These are phyloP conservation scores for Lasaia peninsularis DNA, from an alignment of 1,140 invertebrate genomes.

Conservation along the genomic window DNA sequence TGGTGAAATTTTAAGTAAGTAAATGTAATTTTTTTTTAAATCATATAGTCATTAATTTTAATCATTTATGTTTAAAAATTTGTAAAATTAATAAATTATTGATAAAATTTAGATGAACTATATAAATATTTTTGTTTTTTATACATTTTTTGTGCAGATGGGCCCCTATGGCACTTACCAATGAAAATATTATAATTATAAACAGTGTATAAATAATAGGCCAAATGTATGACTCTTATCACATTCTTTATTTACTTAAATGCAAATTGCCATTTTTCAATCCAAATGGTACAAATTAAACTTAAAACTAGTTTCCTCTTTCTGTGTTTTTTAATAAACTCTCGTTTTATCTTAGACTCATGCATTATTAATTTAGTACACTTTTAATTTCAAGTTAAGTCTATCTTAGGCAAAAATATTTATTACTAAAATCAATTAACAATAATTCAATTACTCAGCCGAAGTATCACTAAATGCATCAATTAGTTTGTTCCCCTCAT, in stretches of 20 bases:
- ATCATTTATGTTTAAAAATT: slow-evolving; percentile 9
- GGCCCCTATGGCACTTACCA: slow-evolving; percentile 5
- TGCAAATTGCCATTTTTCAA: neutral
- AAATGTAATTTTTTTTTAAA: too few relatives aligned
- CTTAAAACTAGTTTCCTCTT: neutral
- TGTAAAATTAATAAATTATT: slow-evolving; percentile 6
- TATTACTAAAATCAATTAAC: neutral
- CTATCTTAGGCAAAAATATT: too few relatives aligned
- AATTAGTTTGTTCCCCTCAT: neutral
- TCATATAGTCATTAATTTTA: too few relatives aligned
- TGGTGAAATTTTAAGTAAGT: slow-evolving; percentile 10
- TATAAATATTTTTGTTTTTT: slow-evolving; percentile 10
- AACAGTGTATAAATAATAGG: neutral
- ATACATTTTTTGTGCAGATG: neutral
- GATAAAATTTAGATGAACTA: slow-evolving; percentile 13
- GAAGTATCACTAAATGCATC: neutral
- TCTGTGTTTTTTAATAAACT: too few relatives aligned
- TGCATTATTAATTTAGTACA: too few relatives aligned
- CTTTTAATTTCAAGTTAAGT: too few relatives aligned
- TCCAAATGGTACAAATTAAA: neutral
- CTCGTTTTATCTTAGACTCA: too few relatives aligned
- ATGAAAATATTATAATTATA: neutral
- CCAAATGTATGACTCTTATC: neutral
- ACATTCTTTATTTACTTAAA: neutral
- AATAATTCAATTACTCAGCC: neutral